These are phyloP conservation scores for Prinia subflava DNA, from an alignment of 2,113 vertebrate species.

Conservation along the genomic window DNA sequence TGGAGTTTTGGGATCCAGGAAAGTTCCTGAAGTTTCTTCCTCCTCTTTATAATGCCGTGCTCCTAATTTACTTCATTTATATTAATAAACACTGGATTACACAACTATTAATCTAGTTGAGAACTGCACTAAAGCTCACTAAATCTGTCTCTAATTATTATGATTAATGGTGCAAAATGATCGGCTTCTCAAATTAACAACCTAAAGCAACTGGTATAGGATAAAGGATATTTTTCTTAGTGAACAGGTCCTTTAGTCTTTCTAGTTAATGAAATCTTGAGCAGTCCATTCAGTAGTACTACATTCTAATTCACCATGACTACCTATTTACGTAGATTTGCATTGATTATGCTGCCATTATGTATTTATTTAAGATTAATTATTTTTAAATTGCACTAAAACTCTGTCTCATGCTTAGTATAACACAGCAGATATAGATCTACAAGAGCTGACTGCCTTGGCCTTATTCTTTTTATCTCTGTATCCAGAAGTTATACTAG, in stretches of 20 bases:
- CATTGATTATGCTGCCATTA: conserved; percentile 55
- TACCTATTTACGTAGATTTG: conserved; percentile 62
- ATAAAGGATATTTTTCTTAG: conserved; percentile 48
- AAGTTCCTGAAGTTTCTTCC: conserved; percentile 57
- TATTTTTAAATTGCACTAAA: conserved; percentile 53
- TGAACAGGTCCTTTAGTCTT: conserved; percentile 47
- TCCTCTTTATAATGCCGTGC: conserved; percentile 63
- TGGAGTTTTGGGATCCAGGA: conserved; percentile 25
- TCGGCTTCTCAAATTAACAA: conserved; percentile 73
- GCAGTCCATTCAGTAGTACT: conserved; percentile 30
- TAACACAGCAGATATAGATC: not conserved
- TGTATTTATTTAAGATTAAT: conserved; percentile 63
- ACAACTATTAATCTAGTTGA: conserved; percentile 72
- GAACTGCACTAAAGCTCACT: conserved; percentile 71
- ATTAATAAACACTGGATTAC: conserved; percentile 71
- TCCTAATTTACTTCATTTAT: conserved; percentile 76
- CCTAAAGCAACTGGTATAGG: conserved; percentile 52
- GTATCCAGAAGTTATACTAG: not conserved
- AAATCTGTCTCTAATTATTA: conserved; percentile 75
- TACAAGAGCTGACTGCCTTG: not conserved
- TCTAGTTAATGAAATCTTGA: conserved; percentile 53
- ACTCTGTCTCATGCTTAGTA: not conserved
- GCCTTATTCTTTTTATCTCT: not conserved
- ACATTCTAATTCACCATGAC: conserved; percentile 52
- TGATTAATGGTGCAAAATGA: conserved; percentile 70